These are phyloP conservation scores for Phymastichus coffea DNA, from an alignment of 1,140 invertebrate species.

Conservation along the genomic window DNA sequence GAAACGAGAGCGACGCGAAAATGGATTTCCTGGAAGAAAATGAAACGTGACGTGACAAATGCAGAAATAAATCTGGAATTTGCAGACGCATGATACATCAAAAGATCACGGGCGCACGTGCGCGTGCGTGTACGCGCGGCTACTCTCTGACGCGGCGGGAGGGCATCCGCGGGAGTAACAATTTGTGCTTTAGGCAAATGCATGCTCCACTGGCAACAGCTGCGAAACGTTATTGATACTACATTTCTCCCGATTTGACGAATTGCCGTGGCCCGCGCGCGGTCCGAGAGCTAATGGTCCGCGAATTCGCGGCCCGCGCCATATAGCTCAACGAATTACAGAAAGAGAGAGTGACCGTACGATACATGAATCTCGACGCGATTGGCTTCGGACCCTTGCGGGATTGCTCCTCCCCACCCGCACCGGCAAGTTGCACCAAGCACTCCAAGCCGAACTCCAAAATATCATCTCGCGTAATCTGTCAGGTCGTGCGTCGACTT, in stretches of 20 bases:
- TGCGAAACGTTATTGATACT: slow-evolving; percentile 58
- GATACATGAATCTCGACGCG: background rate
- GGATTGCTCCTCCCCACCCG: background rate
- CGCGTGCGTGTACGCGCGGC: background rate
- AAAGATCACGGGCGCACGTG: background rate
- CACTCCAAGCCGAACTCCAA: too few species aligned
- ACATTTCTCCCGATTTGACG: slow-evolving; percentile 59
- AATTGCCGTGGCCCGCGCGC: slow-evolving; percentile 50
- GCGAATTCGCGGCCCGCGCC: slow-evolving; percentile 26
- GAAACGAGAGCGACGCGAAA: too few species aligned
- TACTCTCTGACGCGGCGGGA: too few species aligned
- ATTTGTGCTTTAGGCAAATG: slow-evolving; percentile 51
- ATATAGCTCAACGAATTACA: background rate
- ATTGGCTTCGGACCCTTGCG: background rate
- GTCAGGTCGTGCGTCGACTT: too few species aligned
- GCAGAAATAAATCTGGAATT: too few species aligned
- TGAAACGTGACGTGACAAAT: too few species aligned
- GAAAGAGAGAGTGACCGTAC: background rate
- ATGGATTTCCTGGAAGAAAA: too few species aligned
- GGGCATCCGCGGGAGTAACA: slow-evolving; percentile 36
- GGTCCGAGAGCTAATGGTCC: slow-evolving; percentile 53
- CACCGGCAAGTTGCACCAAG: too few species aligned
- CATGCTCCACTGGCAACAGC: slow-evolving; percentile 55
- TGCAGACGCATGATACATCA: too few species aligned
- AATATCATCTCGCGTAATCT: too few species aligned